These are phyloP conservation scores for Laticauda laticaudata DNA, from an alignment of 2,113 vertebrate genomes.

Conservation along the genomic window DNA sequence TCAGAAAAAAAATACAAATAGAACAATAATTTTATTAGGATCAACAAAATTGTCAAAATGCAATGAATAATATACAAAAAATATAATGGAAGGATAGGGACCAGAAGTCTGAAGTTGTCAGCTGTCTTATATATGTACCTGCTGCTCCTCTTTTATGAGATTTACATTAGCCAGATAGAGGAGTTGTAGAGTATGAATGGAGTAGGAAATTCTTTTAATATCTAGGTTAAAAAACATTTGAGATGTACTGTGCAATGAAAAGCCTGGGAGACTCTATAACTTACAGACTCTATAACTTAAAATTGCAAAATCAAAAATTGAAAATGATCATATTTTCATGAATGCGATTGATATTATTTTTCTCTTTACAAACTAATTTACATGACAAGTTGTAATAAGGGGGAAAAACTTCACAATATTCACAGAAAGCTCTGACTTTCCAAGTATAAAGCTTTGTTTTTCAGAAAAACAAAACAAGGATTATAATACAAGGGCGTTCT, in stretches of 20 bases:
- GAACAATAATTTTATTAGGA: neutral
- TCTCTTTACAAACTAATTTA: neutral
- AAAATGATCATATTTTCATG: neutral
- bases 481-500: neutral
- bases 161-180: neutral
- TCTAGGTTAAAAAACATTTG: neutral
- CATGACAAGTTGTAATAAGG: neutral
- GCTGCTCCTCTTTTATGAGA: neutral
- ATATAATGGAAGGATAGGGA: neutral
- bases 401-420: neutral
- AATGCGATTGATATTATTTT: neutral
- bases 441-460: slow-evolving; percentile 19
- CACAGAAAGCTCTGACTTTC: neutral
- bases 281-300: neutral
- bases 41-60: neutral
- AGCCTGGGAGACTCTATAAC: too few relatives aligned
- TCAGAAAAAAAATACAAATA: neutral
- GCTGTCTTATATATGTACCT: neutral
- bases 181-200: neutral
- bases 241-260: neutral
- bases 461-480: slow-evolving; percentile 16
- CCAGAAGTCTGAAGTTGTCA: neutral
- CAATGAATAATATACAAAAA: neutral
- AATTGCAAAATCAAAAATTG: neutral
- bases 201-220: neutral